These are phyloP conservation scores for Rhadinocentrus ornatus DNA, from an alignment of 2,797 vertebrate species.

Conservation along the genomic window DNA sequence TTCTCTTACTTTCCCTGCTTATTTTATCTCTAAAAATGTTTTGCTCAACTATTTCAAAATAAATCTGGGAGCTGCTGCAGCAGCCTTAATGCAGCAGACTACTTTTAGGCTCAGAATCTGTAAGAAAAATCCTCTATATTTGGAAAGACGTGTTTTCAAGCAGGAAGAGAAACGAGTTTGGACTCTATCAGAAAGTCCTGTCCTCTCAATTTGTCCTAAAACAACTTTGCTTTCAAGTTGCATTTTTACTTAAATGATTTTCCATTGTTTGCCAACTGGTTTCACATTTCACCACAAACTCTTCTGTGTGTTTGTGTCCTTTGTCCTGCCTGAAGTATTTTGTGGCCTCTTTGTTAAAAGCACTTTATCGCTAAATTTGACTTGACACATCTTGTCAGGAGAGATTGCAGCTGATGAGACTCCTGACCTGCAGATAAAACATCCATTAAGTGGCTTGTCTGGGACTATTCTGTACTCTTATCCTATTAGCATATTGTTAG, in stretches of 20 bases:
- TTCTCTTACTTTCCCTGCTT: not conserved
- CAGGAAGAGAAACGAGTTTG: slow-evolving; percentile 25
- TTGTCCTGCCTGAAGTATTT: slow-evolving; percentile 61
- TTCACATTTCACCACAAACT: slow-evolving; percentile 67
- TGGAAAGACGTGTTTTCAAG: not conserved
- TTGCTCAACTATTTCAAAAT: slow-evolving; percentile 8
- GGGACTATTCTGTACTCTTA: slow-evolving; percentile 54
- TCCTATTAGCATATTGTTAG: slow-evolving; percentile 76
- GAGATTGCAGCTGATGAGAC: slow-evolving; percentile 69
- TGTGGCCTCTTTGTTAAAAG: slow-evolving; percentile 72
- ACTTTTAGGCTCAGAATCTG: not conserved
- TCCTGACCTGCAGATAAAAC: slow-evolving; percentile 72
- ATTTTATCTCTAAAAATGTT: not conserved
- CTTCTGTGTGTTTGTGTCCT: slow-evolving; percentile 43
- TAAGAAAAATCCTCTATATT: not conserved
- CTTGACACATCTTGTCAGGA: slow-evolving; percentile 73
- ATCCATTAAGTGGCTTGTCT: slow-evolving; percentile 73
- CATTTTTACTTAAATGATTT: slow-evolving; percentile 51
- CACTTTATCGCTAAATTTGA: slow-evolving; percentile 73
- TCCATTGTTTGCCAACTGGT: slow-evolving; percentile 60
- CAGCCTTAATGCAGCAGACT: slow-evolving; percentile 10
- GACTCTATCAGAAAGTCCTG: slow-evolving; percentile 47
- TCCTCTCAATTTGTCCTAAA: slow-evolving; percentile 53
- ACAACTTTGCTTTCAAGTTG: slow-evolving; percentile 62
- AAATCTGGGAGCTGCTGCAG: not conserved